These are phyloP conservation scores for Cotesia congregata DNA, from an alignment of 2,888 invertebrate genomes.

Conservation along the genomic window DNA sequence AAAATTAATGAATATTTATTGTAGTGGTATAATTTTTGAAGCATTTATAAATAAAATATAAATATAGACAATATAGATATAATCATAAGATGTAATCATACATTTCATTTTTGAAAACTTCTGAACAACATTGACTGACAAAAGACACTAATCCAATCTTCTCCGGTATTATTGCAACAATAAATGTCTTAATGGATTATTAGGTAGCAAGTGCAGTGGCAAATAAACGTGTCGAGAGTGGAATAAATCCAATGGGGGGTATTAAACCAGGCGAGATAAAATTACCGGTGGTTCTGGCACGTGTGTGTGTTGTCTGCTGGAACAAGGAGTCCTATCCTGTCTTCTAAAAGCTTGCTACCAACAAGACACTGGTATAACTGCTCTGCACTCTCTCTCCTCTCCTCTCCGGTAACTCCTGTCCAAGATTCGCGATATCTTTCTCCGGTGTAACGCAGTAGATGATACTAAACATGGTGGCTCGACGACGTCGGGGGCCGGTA, in stretches of 20 bases:
- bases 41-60: too few species aligned
- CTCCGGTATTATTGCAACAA: background rate
- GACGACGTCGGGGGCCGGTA: slow-evolving; percentile 29
- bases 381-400: too few species aligned
- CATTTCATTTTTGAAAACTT: too few species aligned
- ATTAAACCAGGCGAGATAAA: slow-evolving; percentile 22
- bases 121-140: background rate
- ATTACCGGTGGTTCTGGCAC: background rate
- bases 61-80: too few species aligned
- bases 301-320: background rate
- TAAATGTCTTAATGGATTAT: slow-evolving; percentile 4
- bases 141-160: background rate
- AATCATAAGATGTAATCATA: too few species aligned
- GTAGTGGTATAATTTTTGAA: too few species aligned
- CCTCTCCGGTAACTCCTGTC: too few species aligned
- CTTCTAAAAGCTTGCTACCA: background rate
- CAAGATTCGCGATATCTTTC: background rate
- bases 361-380: background rate
- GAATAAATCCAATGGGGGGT: slow-evolving; percentile 16
- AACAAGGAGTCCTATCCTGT: background rate
- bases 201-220: background rate
- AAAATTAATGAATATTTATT: too few species aligned
- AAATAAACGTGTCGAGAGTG: slow-evolving; percentile 1
- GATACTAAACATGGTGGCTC: slow-evolving; percentile 30
- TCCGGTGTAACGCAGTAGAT: slow-evolving; percentile 13